Evolutionary conservation across 2,888 invertebrate species (phyloP).

Genomic region (Saturnia japonica): DNA sequence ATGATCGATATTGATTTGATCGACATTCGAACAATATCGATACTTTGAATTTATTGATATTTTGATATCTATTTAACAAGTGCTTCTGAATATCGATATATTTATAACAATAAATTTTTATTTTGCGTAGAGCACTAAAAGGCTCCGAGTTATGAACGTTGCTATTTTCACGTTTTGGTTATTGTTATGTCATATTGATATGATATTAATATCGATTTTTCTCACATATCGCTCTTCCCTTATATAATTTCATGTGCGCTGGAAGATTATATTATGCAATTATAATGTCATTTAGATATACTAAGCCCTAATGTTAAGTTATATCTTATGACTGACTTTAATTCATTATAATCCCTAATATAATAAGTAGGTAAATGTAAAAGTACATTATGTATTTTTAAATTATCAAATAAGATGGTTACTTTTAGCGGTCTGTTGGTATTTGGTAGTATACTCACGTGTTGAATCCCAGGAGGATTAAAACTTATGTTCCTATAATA

Average conservation of each 20-base stretch:
- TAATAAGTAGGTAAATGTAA: conserved; percentile 13
- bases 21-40: conserved; percentile 1
- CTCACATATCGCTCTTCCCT: background rate
- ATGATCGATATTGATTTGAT: conserved; percentile 6
- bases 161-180: background rate
- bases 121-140: background rate
- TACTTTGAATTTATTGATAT: background rate
- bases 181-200: background rate
- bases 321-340: conserved; percentile 13
- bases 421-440: background rate
- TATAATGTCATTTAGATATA: conserved; percentile 19
- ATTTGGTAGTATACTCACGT: background rate
- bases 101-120: background rate
- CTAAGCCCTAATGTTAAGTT: conserved; percentile 13
- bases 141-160: background rate
- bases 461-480: background rate
- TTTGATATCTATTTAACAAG: background rate
- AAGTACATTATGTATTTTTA: conserved; percentile 14
- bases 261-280: background rate
- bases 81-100: background rate
- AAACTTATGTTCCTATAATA: conserved; percentile 17
- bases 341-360: background rate
- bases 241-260: background rate
- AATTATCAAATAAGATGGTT: conserved; percentile 1
- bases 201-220: background rate